These are phyloP conservation scores for Diglossa cyanea DNA, from an alignment of 2,797 vertebrate genomes.

Conservation along the genomic window DNA sequence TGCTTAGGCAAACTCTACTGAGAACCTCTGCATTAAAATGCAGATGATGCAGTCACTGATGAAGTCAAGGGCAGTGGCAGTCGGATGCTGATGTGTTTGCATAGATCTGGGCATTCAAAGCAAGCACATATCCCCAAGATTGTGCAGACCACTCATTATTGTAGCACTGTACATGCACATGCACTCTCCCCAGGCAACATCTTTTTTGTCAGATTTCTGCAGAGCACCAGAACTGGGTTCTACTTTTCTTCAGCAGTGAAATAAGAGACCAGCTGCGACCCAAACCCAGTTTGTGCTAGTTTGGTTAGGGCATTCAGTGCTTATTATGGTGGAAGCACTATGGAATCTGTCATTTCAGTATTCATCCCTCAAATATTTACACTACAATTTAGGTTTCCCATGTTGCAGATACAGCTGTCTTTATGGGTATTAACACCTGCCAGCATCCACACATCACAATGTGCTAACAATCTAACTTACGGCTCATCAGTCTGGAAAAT, in stretches of 20 bases:
- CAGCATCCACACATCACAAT: neutral
- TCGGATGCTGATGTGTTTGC: neutral
- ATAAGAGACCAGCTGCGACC: neutral
- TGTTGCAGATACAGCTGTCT: neutral
- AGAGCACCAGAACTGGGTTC: neutral
- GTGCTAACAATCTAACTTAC: neutral
- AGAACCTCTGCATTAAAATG: neutral
- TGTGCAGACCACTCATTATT: neutral
- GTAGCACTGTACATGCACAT: neutral
- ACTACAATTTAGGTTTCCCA: slow-evolving; percentile 17
- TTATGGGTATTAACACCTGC: slow-evolving; percentile 1
- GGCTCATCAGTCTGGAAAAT: slow-evolving; percentile 32
- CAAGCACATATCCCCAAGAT: neutral
- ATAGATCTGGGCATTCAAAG: neutral
- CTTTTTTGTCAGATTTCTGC: neutral
- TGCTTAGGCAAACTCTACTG: neutral
- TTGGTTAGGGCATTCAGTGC: neutral
- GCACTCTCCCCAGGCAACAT: neutral
- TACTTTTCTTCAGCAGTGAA: neutral
- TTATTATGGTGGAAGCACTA: neutral
- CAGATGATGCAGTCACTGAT: neutral
- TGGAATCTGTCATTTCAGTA: neutral
- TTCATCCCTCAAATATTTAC: neutral
- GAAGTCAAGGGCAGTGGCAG: neutral
- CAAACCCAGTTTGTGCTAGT: neutral